Conservation (phyloP, 2,113 vertebrate genomes). For the Chloebia gouldiae region DNA sequence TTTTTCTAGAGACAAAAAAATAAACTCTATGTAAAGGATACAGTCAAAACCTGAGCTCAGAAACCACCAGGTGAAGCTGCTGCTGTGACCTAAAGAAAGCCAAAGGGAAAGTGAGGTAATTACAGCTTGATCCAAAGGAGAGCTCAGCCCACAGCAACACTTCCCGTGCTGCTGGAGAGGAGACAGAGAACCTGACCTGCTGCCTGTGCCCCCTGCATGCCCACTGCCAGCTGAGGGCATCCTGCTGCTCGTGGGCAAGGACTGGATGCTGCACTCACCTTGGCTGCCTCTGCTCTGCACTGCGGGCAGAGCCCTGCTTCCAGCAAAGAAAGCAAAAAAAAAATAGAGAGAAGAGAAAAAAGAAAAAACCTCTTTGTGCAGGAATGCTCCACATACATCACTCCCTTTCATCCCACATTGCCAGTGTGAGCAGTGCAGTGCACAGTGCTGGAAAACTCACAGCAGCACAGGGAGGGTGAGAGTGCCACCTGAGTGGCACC, state of each 20-base stretch:
- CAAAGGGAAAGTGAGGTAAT: fast-evolving
- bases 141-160: not conserved
- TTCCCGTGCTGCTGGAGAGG: not conserved
- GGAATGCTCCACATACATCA: fast-evolving
- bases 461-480: not conserved
- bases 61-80: fast-evolving
- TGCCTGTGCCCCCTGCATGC: not conserved
- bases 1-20: not conserved
- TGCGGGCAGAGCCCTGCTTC: fast-evolving
- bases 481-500: fast-evolving
- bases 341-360: fast-evolving
- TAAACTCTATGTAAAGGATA: not conserved
- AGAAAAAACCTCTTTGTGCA: not conserved
- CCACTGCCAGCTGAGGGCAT: not conserved
- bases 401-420: not conserved
- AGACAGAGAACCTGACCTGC: not conserved
- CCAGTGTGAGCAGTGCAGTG: not conserved
- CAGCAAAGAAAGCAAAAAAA: not conserved
- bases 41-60: not conserved
- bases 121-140: not conserved
- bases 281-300: not conserved
- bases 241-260: fast-evolving
- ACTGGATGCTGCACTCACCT: fast-evolving
- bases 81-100: not conserved
- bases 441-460: fast-evolving